Conservation (phyloP, 2,888 invertebrate genomes). For the Piscicola geometra region DNA sequence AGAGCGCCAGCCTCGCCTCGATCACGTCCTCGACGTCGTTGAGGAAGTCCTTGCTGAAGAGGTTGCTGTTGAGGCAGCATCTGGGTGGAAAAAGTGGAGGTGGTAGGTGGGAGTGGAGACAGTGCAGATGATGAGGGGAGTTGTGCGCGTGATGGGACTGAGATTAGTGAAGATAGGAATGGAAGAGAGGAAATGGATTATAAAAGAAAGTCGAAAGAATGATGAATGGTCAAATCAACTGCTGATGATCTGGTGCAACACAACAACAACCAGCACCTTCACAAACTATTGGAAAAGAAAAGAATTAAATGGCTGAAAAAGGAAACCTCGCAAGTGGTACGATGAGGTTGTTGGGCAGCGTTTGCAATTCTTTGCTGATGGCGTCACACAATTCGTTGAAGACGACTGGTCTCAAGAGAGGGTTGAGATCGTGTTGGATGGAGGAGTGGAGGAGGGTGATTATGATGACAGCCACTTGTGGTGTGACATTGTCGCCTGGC, state of each 20-base stretch:
- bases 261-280: too few relatives aligned
- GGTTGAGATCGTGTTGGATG: conserved; percentile 48
- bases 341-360: conserved; percentile 43
- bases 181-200: too few relatives aligned
- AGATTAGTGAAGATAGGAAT: too few relatives aligned
- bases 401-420: conserved; percentile 56
- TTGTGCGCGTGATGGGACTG: too few relatives aligned
- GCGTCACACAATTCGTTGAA: conserved; percentile 59
- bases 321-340: conserved; percentile 41
- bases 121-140: too few relatives aligned
- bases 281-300: not conserved
- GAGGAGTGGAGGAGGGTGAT: conserved; percentile 47
- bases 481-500: conserved; percentile 57
- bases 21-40: conserved; percentile 63
- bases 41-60: conserved; percentile 41
- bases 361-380: conserved; percentile 49
- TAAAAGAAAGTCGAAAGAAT: not conserved
- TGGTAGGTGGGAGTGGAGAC: too few relatives aligned
- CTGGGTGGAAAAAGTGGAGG: conserved; percentile 4
- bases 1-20: conserved; percentile 63
- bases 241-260: too few relatives aligned
- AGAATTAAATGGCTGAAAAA: not conserved
- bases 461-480: conserved; percentile 46
- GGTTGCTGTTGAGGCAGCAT: conserved; percentile 44
- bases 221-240: too few relatives aligned